phyloP scores from a whole-genome alignment of 2,888 invertebrate genomes.

The Diabrotica balteata region DNA sequence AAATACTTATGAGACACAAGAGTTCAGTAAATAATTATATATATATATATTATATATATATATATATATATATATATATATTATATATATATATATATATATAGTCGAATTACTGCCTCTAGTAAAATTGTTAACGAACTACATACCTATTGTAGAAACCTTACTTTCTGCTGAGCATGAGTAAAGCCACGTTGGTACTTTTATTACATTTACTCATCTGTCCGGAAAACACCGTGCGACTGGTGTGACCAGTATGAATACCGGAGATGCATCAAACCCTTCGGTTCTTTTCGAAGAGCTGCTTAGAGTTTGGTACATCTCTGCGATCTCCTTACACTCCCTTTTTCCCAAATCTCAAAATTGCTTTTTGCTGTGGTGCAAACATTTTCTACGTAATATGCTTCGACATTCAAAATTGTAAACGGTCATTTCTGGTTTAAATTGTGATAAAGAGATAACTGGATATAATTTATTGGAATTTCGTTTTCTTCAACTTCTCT shows the following conservation, averaged over 20 bases:
- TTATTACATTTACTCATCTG: slow-evolving; percentile 55
- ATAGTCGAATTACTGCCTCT: no score
- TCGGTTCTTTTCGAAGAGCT: slow-evolving; percentile 31
- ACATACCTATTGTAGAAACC: slow-evolving; percentile 40
- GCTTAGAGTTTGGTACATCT: slow-evolving; percentile 53
- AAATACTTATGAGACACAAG: no score
- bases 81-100: no score
- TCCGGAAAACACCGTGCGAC: slow-evolving; percentile 60
- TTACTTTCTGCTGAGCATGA: slow-evolving; percentile 52
- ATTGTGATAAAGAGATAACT: no score
- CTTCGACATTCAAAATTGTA: neutral
- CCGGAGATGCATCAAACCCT: slow-evolving; percentile 52
- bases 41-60: no score
- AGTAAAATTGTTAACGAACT: no score
- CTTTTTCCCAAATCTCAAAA: slow-evolving; percentile 4
- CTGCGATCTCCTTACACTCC: slow-evolving; percentile 36
- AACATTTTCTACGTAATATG: no score
- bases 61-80: no score
- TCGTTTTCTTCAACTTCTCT: no score
- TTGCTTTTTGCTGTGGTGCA: slow-evolving; percentile 12
- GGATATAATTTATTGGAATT: no score
- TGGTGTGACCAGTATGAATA: slow-evolving; percentile 47
- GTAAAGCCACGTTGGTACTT: slow-evolving; percentile 56
- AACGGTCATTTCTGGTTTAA: neutral
- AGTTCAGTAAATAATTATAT: no score